Evolutionary conservation across 1,140 invertebrate genomes (phyloP).

Genomic region (Melanaphis sacchari): DNA sequence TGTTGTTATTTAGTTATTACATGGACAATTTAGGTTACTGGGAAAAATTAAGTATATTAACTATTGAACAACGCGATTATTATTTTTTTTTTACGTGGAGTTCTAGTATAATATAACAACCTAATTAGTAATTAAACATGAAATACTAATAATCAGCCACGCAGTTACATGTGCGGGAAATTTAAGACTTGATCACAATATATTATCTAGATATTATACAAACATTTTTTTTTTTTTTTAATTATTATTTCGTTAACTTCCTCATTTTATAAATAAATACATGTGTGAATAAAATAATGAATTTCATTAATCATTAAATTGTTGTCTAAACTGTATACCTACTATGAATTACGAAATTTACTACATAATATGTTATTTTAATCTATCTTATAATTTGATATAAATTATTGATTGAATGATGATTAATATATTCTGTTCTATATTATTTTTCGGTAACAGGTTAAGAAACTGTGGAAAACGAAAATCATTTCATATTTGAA

Average conservation of each 20-base stretch:
- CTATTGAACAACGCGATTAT: conserved; percentile 7
- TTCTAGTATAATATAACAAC: neutral
- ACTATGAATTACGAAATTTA: too few relatives aligned
- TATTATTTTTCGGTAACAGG: neutral
- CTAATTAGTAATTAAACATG: conserved; percentile 22
- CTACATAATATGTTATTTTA: too few relatives aligned
- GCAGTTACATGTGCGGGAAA: neutral
- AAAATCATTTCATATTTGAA: neutral
- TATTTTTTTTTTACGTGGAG: neutral
- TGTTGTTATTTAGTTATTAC: neutral
- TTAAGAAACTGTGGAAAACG: neutral
- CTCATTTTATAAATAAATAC: neutral
- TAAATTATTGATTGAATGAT: neutral
- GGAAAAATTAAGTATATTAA: neutral
- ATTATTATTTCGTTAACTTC: neutral
- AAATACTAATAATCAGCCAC: neutral
- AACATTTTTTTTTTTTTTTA: neutral
- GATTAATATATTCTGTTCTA: too few relatives aligned
- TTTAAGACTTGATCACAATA: neutral
- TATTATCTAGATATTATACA: neutral
- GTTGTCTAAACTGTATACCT: neutral
- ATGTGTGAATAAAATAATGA: neutral
- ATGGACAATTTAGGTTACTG: neutral
- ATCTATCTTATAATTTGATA: neutral
- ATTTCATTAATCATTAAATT: neutral